Evolutionary conservation across 2,797 vertebrate species (phyloP).

Genomic region (Bryconaethiops microstoma): DNA sequence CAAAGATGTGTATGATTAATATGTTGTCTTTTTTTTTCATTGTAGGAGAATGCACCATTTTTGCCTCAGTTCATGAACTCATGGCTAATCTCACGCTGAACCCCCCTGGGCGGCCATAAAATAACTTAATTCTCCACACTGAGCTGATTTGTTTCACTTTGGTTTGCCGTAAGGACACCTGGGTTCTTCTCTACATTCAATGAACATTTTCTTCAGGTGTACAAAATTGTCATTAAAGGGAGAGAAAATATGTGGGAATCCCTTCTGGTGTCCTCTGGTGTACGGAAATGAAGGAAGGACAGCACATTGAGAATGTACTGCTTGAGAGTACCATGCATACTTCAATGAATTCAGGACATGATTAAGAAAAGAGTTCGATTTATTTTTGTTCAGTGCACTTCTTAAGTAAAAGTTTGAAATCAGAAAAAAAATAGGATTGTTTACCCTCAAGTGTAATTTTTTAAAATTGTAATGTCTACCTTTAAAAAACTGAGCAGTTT

Average conservation of each 20-base stretch:
- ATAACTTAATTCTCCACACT: slow-evolving; percentile 25
- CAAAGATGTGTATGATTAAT: neutral
- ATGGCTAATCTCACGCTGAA: slow-evolving; percentile 95
- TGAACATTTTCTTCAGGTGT: slow-evolving; percentile 60
- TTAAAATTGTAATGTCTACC: slow-evolving; percentile 67
- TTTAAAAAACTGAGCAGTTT: slow-evolving; percentile 74
- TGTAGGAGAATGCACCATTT: slow-evolving; percentile 99
- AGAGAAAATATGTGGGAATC: slow-evolving; percentile 61
- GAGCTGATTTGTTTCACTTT: slow-evolving; percentile 26
- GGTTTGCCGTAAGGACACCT: slow-evolving; percentile 66
- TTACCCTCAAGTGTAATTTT: slow-evolving; percentile 91
- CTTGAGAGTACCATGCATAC: slow-evolving; percentile 53
- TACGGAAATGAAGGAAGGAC: slow-evolving; percentile 55
- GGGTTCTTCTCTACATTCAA: slow-evolving; percentile 56
- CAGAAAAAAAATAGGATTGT: slow-evolving; percentile 80
- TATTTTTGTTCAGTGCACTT: slow-evolving; percentile 91
- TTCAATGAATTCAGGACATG: slow-evolving; percentile 60
- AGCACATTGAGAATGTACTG: slow-evolving; percentile 50
- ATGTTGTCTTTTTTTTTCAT: slow-evolving; percentile 42
- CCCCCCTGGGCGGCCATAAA: slow-evolving; percentile 89
- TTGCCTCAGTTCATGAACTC: slow-evolving; percentile 96
- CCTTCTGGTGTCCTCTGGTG: slow-evolving; percentile 57
- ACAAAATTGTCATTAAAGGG: slow-evolving; percentile 66
- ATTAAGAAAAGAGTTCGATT: slow-evolving; percentile 84
- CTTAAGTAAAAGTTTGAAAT: slow-evolving; percentile 85